Evolutionary conservation across 1,140 invertebrate genomes (phyloP).

Genomic region (Penaeus vannamei): DNA sequence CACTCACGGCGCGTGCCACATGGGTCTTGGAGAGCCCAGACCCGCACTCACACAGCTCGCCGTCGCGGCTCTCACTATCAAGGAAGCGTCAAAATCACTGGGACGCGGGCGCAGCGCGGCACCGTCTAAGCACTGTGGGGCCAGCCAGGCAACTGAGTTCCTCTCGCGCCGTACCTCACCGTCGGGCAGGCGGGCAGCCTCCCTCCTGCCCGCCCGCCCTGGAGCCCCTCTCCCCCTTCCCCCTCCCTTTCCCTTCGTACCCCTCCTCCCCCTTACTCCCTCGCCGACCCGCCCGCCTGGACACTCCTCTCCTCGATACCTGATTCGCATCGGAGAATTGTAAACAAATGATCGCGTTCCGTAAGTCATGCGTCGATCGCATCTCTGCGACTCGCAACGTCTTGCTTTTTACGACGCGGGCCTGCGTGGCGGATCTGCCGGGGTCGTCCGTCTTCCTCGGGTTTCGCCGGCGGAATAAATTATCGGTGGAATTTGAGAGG

Average conservation of each 20-base stretch:
- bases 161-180: no score
- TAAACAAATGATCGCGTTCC: no score
- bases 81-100: constrained; percentile 54
- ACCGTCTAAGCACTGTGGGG: constrained; percentile 38
- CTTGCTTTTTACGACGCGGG: no score
- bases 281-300: neutral
- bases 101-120: neutral
- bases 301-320: no score
- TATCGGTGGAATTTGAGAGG: no score
- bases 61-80: constrained; percentile 26
- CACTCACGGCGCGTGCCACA: neutral
- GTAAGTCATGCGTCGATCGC: no score
- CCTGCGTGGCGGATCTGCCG: no score
- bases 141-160: constrained; percentile 46
- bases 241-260: neutral
- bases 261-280: neutral
- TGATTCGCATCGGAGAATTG: no score
- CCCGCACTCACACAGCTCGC: neutral
- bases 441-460: no score
- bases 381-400: no score
- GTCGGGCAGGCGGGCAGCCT: neutral
- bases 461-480: no score
- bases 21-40: neutral
- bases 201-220: constrained; percentile 7
- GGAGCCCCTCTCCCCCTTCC: neutral